Evolutionary conservation across 2,888 invertebrate genomes (phyloP).

Genomic region (Scaeva pyrastri): DNA sequence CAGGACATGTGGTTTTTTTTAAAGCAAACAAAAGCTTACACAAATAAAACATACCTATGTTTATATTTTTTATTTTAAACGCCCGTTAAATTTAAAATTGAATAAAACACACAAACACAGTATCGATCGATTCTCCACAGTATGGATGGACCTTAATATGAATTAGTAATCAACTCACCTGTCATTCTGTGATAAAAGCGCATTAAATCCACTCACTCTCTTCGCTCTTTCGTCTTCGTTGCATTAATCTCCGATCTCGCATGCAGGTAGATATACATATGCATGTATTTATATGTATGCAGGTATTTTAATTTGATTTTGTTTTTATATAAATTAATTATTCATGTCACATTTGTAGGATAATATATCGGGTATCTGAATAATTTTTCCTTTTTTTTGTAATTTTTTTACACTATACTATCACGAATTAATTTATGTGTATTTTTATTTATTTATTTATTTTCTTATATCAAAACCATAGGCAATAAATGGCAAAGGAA

Average conservation of each 20-base stretch:
- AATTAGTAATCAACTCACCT: conserved; percentile 29
- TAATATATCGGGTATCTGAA: conserved; percentile 29
- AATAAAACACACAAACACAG: neutral
- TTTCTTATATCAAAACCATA: neutral
- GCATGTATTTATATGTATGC: no score
- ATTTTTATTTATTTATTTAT: conserved; percentile 4
- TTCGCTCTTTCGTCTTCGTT: conserved; percentile 16
- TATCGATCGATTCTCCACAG: neutral
- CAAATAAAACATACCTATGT: no score
- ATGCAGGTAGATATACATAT: conserved; percentile 37
- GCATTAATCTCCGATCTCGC: conserved; percentile 38
- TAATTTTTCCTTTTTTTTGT: conserved; percentile 5
- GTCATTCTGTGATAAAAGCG: conserved; percentile 48
- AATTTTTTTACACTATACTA: neutral
- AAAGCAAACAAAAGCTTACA: no score
- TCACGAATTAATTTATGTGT: conserved; percentile 33
- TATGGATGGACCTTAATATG: conserved; percentile 19
- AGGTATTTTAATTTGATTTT: neutral
- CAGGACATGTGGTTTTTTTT: no score
- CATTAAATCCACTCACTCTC: conserved; percentile 39
- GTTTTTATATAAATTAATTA: conserved; percentile 13
- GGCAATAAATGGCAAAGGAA: conserved; percentile 28
- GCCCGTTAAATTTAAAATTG: neutral
- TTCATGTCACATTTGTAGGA: conserved; percentile 34
- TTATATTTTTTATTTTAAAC: no score